Percentiles rank a stretch among this genome's conserved stretches.
Evolutionary conservation across 2,888 invertebrate genomes (phyloP).

Genomic region (Hypolimnas misippus): DNA sequence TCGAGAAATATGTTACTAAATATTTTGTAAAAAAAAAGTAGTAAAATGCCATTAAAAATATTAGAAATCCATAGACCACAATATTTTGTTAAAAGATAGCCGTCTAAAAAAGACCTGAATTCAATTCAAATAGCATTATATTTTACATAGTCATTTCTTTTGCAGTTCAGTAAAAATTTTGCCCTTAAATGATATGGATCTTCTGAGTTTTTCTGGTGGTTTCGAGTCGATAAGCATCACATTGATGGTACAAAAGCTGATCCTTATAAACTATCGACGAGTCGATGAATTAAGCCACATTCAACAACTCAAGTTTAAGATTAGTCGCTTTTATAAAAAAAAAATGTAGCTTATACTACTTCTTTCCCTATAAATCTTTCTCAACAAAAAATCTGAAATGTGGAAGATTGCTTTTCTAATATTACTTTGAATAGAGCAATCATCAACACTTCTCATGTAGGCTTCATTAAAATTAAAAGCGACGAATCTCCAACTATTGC

Average conservation of each 20-base stretch:
- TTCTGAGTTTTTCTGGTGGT: conserved; percentile 70
- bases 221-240: conserved; percentile 55
- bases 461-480: conserved; percentile 39
- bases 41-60: conserved; percentile 12
- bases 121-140: conserved; percentile 43
- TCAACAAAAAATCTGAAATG: conserved; percentile 56
- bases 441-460: conserved; percentile 65
- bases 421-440: conserved; percentile 57
- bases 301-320: conserved; percentile 57
- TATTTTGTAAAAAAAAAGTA: conserved; percentile 11
- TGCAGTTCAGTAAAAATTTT: conserved; percentile 71
- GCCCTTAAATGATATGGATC: conserved; percentile 73
- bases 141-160: conserved; percentile 59
- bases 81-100: conserved; percentile 60
- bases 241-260: conserved; percentile 71
- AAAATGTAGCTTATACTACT: no score
- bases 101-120: conserved; percentile 43
- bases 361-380: no score
- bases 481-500: conserved; percentile 65
- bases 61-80: conserved; percentile 42
- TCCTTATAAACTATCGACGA: conserved; percentile 53
- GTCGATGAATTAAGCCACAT: conserved; percentile 74
- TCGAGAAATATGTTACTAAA: conserved; percentile 9
- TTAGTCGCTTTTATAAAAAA: conserved; percentile 45
- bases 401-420: conserved; percentile 66